Percentiles rank a stretch among this genome's conserved stretches.
These are phyloP conservation scores for Antechinus flavipes DNA, from an alignment of 2,113 vertebrate species.

Conservation along the genomic window DNA sequence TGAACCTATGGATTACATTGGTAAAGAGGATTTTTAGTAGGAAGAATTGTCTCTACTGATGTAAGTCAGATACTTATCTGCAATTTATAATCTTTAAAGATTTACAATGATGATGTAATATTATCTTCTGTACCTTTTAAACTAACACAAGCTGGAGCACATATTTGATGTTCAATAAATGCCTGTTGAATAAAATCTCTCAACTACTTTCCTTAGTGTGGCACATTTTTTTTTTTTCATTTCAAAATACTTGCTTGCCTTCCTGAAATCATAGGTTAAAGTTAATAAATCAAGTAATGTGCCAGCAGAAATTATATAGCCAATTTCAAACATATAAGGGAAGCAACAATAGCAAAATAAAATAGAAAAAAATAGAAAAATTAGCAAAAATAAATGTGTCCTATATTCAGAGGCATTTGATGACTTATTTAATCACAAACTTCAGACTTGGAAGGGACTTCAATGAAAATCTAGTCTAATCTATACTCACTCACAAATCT, in stretches of 20 bases:
- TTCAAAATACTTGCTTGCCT: not conserved
- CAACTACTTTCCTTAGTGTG: not conserved
- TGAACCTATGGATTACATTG: not conserved
- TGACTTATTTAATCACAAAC: not conserved
- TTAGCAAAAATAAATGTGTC: not conserved
- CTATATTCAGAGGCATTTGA: not conserved
- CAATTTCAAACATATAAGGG: not conserved
- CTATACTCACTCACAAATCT: not conserved
- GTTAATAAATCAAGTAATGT: not conserved
- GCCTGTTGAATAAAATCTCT: not conserved
- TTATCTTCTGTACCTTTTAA: not conserved
- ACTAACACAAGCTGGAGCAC: not conserved
- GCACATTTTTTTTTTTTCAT: not conserved
- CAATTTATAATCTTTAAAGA: not conserved
- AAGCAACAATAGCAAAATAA: not conserved
- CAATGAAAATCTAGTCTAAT: not conserved
- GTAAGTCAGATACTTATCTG: not conserved
- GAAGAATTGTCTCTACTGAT: not conserved
- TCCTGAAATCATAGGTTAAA: not conserved
- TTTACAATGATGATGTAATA: not conserved
- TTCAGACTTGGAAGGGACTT: not conserved
- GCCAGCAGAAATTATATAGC: not conserved
- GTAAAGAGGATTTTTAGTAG: not conserved
- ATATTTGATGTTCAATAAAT: not conserved
- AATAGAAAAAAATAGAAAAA: no score